A percentile compares a stretch with the other conserved stretches of the same genome.
Evolutionary conservation across 2,888 invertebrate species (phyloP).

Genomic region (Lacanobia oleracea): DNA sequence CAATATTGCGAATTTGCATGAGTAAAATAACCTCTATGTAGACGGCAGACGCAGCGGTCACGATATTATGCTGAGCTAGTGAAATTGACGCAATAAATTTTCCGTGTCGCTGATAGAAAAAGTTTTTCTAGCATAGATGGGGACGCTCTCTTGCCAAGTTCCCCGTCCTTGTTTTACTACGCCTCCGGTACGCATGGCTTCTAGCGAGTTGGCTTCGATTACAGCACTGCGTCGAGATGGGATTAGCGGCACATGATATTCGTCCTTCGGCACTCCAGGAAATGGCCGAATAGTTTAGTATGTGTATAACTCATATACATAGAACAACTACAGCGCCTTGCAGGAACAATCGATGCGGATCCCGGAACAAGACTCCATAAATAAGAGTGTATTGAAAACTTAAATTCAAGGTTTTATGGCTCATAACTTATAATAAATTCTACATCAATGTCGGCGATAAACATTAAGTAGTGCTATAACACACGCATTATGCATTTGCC

Average conservation of each 20-base stretch:
- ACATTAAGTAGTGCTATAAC: conserved; percentile 72
- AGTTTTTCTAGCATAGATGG: conserved; percentile 73
- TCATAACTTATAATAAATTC: conserved; percentile 59
- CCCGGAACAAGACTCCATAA: conserved; percentile 30
- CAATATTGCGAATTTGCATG: conserved; percentile 72
- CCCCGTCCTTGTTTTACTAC: conserved; percentile 65
- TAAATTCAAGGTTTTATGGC: conserved; percentile 58
- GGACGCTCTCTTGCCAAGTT: conserved; percentile 71
- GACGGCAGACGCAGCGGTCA: conserved; percentile 58
- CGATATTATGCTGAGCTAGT: conserved; percentile 69
- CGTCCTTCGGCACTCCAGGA: conserved; percentile 24
- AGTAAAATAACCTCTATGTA: conserved; percentile 66
- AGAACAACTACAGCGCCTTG: conserved; percentile 1
- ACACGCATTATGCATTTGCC: conserved; percentile 75
- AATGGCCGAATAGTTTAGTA: conserved; percentile 12
- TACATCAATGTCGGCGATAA: conserved; percentile 61
- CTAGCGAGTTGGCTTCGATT: conserved; percentile 68
- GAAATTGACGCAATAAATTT: conserved; percentile 83
- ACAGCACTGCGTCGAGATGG: conserved; percentile 59
- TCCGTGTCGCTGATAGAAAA: conserved; percentile 80
- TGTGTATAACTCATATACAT: conserved; percentile 3
- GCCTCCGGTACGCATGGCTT: conserved; percentile 65
- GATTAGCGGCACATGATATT: conserved; percentile 65
- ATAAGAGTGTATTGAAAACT: conserved; percentile 61
- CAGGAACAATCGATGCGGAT: conserved; percentile 27